Evolutionary conservation across 2,888 invertebrate genomes (phyloP), one percentile per base, ranked within the genome.

Genomic region (Agrotis puta): DNA sequence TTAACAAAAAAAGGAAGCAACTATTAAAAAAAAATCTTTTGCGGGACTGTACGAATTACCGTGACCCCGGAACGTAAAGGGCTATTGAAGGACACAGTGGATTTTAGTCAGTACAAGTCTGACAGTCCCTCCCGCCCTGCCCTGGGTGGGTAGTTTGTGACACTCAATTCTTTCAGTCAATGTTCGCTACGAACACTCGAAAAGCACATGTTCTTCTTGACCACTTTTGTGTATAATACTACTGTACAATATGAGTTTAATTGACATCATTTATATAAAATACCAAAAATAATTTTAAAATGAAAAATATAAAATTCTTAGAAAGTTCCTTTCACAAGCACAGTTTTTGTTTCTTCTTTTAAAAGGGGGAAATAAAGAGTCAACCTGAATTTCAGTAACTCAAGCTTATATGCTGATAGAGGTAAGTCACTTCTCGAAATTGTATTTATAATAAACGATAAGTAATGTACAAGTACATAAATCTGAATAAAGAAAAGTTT

Each of bases 381-480:
- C 16, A 5, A 43, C 2, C n/a, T 47, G 24, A 43, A 33, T 43
- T 39, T n/a, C 14, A 48, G 16, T 4, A 48, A 27, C 39, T 11
- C 47, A 33, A 50, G 27, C 18, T 50, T 33, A 53, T 67, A 77
- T n/a, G 61, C 47, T 16, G 39, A 77, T 45, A 70, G 70, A 51
- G 50, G 33, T 70, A 69, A 51, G 43, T 69, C 39, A 77, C 50
- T 69, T 69, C 27, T 39, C n/a, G 13, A 57, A 70, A 70, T 62
- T 70, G n/a, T 62, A 62, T 70, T 14, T 59, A 20, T 59, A 54
- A 64, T 39, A 61, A 39, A 39, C 0, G 7, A 50, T 72, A 64
- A 22, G 63, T 57, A 70, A 51, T n/a, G 39, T 59, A 63, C 45
- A 20, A 33, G 33, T 53, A 20, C 47, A 51, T 51, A 51, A 13